Conservation (phyloP, 2,888 invertebrate genomes). For the Nomada fabriciana region DNA sequence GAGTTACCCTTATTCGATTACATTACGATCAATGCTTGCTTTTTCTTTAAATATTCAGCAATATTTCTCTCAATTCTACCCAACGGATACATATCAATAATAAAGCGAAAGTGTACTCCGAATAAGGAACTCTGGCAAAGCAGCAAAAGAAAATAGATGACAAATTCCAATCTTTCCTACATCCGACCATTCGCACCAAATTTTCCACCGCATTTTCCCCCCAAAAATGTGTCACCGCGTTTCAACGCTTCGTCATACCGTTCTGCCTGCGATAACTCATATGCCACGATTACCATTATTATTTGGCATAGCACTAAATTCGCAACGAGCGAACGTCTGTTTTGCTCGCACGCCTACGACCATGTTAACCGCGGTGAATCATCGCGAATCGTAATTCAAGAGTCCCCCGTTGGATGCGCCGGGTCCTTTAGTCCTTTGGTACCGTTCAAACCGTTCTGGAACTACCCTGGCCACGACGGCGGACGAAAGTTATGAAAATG, state of each 20-base stretch:
- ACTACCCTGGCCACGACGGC: not conserved
- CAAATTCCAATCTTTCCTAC: too few relatives aligned
- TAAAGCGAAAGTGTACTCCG: too few relatives aligned
- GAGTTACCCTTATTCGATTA: too few relatives aligned
- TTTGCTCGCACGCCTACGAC: conserved; percentile 15
- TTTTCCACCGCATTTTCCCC: not conserved
- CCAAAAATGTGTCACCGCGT: not conserved
- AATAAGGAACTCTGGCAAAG: too few relatives aligned
- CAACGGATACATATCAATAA: too few relatives aligned
- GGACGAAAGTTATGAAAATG: conserved; percentile 24
- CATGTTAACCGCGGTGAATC: conserved; percentile 62
- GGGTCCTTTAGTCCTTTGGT: not conserved
- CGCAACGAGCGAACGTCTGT: conserved; percentile 49
- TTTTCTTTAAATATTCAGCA: too few relatives aligned
- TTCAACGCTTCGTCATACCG: not conserved
- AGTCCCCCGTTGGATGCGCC: conserved; percentile 24
- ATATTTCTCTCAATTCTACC: too few relatives aligned
- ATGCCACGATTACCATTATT: conserved; percentile 31
- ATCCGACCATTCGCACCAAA: too few relatives aligned
- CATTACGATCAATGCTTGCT: too few relatives aligned
- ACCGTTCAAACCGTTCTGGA: not conserved
- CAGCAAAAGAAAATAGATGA: too few relatives aligned
- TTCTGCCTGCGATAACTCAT: not conserved
- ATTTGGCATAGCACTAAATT: conserved; percentile 42
- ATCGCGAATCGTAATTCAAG: conserved; percentile 66